phyloP scores from a whole-genome alignment of 2,113 vertebrate species.

The Chinchilla lanigera region DNA sequence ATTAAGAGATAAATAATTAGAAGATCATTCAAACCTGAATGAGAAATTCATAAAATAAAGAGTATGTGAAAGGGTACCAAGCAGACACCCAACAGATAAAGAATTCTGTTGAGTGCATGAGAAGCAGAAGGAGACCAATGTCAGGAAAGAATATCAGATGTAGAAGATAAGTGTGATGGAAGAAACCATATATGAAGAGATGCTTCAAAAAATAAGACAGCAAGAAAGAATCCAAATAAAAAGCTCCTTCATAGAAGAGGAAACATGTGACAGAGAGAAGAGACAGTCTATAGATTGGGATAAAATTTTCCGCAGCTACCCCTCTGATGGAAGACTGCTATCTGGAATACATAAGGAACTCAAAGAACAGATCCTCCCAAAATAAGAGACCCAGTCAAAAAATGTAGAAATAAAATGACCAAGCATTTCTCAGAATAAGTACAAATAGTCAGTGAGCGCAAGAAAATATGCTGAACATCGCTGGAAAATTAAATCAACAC shows the following conservation, averaged over 20 bases:
- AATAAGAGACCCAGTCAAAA: background rate
- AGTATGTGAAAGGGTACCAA: no score
- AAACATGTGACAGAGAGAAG: background rate
- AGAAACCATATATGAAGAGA: background rate
- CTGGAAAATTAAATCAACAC: background rate
- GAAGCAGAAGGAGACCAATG: background rate
- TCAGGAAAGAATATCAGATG: background rate
- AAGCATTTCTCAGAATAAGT: background rate
- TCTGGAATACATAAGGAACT: background rate
- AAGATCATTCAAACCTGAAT: background rate
- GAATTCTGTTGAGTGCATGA: background rate
- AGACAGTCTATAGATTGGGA: background rate
- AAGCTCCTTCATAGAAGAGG: background rate
- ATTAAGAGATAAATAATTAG: background rate
- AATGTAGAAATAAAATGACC: background rate
- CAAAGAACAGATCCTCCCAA: background rate
- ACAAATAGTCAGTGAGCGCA: background rate
- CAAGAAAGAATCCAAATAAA: background rate
- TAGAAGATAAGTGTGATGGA: background rate
- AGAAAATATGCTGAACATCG: background rate
- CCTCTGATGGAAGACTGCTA: background rate
- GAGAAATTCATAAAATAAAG: background rate
- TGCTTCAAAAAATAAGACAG: background rate
- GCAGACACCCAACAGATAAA: background rate
- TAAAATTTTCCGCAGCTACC: background rate